These are phyloP conservation scores for Trematocara nigrifrons DNA, from an alignment of 2,113 vertebrate species.

Conservation along the genomic window DNA sequence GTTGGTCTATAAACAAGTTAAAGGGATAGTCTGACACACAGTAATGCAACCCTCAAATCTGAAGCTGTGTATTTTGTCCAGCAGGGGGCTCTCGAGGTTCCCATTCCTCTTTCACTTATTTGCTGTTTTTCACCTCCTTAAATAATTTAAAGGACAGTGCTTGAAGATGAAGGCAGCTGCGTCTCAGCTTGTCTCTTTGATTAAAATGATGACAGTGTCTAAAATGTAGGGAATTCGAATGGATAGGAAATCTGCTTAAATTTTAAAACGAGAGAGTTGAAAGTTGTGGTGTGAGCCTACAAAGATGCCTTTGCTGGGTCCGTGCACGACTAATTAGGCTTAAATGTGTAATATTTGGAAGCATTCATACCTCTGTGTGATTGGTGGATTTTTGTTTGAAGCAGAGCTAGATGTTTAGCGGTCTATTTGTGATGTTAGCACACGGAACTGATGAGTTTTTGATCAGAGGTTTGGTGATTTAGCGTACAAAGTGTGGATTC, in stretches of 20 bases:
- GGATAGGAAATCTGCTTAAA: background rate
- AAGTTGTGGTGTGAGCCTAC: background rate
- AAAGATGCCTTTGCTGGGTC: background rate
- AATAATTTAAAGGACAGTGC: background rate
- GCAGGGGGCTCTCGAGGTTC: slow-evolving; percentile 1
- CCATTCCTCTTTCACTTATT: background rate
- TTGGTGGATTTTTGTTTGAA: background rate
- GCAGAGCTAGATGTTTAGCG: background rate
- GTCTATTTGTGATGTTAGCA: background rate
- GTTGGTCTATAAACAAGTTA: background rate
- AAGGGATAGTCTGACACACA: background rate
- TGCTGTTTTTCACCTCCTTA: background rate
- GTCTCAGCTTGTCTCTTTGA: background rate
- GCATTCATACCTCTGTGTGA: background rate
- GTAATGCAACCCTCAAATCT: background rate
- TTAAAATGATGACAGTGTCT: background rate
- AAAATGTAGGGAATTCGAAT: background rate
- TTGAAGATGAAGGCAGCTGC: background rate
- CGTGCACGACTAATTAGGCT: accelerated
- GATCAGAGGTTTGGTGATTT: background rate
- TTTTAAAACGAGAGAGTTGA: background rate
- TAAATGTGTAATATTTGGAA: background rate
- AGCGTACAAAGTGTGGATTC: background rate
- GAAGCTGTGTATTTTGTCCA: background rate
- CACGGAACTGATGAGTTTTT: accelerated